Evolutionary conservation across 2,113 vertebrate species (phyloP).

Genomic region (Cromileptes altivelis): DNA sequence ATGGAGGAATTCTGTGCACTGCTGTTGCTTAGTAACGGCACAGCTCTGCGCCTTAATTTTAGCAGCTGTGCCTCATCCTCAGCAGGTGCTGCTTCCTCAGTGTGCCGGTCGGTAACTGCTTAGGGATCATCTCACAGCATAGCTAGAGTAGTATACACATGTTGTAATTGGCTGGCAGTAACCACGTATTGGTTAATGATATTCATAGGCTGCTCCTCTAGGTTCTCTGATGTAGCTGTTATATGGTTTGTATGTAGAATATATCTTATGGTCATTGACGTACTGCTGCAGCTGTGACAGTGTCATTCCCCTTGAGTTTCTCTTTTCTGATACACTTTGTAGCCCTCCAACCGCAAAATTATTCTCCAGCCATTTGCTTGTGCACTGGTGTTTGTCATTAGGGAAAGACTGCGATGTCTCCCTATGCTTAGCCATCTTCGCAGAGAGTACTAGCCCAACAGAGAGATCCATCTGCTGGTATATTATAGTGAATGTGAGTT

Average conservation of each 20-base stretch:
- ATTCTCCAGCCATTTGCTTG: neutral
- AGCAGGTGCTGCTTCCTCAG: constrained; percentile 54
- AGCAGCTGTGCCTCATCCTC: constrained; percentile 47
- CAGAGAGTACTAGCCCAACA: neutral
- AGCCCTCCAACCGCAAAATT: neutral
- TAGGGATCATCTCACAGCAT: constrained; percentile 14
- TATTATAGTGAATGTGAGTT: constrained; percentile 34
- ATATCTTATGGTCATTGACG: neutral
- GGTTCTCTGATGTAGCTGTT: neutral
- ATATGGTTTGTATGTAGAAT: neutral
- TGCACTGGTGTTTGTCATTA: neutral
- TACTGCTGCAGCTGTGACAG: neutral
- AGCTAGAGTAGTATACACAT: neutral
- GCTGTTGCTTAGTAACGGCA: constrained; percentile 79
- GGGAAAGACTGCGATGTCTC: neutral
- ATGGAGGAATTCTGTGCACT: constrained; percentile 68
- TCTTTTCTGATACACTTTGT: neutral
- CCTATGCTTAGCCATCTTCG: neutral
- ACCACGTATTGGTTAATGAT: neutral
- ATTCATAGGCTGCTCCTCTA: neutral
- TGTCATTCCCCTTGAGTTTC: neutral
- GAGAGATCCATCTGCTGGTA: constrained; percentile 33
- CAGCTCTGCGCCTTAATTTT: constrained; percentile 52
- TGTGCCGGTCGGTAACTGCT: constrained; percentile 14
- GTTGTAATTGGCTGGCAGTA: neutral